Base-by-base conservation (phyloP, 2,113 vertebrate genomes). In the Nothobranchius kuhntae region DNA sequence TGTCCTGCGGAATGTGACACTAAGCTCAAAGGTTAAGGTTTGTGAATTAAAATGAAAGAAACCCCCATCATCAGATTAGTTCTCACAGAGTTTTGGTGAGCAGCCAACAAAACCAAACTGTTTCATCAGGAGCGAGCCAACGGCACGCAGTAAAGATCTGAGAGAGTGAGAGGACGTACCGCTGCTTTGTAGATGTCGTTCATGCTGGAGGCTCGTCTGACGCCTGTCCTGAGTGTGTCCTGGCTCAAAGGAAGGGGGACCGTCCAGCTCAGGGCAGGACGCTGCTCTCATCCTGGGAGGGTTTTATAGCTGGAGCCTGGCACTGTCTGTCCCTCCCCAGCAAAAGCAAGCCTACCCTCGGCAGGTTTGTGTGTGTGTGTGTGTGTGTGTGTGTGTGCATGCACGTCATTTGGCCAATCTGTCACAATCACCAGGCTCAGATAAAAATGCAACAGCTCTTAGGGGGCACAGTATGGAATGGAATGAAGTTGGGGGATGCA, bases 151-250 rank as follows among this genome's bases (percentile, higher is more conserved):
- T 30, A 40, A 40, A 40, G 58, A 63, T 50, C 13, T 45, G 57
- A 54, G 51, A 6, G 21, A 50, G 56, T 10, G 30, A 52, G 67
- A 60, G 65, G 57, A 84, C 89, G 13, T 92, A 92, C 91, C 91
- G 89, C 91, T 81, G 91, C 91, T 81, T 92, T 92, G 86, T 92
- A 92, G 89, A 92, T 92, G 84, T 92, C 91, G 83, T 92, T 92
- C 91, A 92, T 92, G 81, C 73, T 82, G 84, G 76, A 68, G 65
- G 77, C 73, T 87, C 21, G 80, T 78, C 81, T 70, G 81, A 80
- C 85, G 73, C 85, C 82, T 75, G 86, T 86, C 72, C 70, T 64
- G 77, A 61, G 38, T 60, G 66, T 50, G 84, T 89, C 74, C 85
- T 84, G 87, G 72, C 84, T 80, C 85, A 77, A 78, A 85, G 68